These are phyloP conservation scores for Tigriopus japonicus DNA, from an alignment of 1,140 invertebrate species.

Conservation along the genomic window DNA sequence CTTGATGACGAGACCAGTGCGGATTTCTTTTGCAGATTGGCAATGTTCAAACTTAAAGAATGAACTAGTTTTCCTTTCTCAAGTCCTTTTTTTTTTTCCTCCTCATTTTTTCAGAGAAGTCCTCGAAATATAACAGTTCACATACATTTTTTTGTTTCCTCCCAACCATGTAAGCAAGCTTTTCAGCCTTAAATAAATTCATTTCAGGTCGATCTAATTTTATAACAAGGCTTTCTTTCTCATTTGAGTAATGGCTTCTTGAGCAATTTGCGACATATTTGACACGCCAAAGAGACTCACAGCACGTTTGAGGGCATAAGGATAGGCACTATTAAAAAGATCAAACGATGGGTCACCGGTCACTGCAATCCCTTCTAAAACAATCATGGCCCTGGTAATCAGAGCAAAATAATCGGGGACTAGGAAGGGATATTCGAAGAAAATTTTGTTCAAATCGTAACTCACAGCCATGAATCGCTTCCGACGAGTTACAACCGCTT, in stretches of 20 bases:
- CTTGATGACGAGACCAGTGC: no score
- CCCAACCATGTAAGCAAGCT: no score
- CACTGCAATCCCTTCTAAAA: slow-evolving; percentile 8
- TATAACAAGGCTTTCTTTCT: not conserved
- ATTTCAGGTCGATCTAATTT: no score
- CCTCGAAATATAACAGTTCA: no score
- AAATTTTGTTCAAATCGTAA: not conserved
- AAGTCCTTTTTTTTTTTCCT: no score
- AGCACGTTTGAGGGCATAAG: not conserved
- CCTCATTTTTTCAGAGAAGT: no score
- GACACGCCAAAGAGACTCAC: not conserved
- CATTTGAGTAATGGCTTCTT: not conserved
- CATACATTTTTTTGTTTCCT: no score
- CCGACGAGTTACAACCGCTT: not conserved
- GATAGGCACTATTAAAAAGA: slow-evolving; percentile 4
- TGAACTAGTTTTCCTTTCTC: no score
- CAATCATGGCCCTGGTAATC: slow-evolving; percentile 8
- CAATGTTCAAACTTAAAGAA: no score
- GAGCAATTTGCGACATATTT: not conserved
- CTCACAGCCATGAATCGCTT: slow-evolving; percentile 6
- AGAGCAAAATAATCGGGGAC: slow-evolving; percentile 12
- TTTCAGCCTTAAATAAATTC: no score
- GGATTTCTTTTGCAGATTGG: no score
- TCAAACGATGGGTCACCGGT: slow-evolving; percentile 7
- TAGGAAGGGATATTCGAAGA: not conserved